Conservation (phyloP, 2,797 vertebrate species). For the Pseudomugil gertrudae region DNA sequence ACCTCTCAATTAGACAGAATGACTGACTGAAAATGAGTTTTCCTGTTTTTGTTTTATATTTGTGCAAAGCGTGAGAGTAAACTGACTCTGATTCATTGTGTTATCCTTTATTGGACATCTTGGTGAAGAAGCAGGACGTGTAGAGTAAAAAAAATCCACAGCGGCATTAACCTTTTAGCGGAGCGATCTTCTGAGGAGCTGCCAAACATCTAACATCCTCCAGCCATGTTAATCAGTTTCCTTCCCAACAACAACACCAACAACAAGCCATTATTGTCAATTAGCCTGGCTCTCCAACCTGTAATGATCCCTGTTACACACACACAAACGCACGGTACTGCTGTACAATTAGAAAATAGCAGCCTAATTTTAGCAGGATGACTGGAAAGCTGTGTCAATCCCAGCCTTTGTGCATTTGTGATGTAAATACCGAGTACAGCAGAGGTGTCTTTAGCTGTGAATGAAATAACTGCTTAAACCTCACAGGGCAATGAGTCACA, state of each 20-base stretch:
- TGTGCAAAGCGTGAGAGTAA: constrained; percentile 8
- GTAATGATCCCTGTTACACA: constrained; percentile 58
- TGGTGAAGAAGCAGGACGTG: background rate
- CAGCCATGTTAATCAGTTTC: constrained; percentile 38
- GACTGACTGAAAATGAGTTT: constrained; percentile 27
- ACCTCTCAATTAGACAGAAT: constrained; percentile 36
- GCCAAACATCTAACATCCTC: constrained; percentile 62
- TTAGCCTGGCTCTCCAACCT: constrained; percentile 64
- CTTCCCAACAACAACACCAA: constrained; percentile 43
- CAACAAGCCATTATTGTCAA: constrained; percentile 70
- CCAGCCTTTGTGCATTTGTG: constrained; percentile 28
- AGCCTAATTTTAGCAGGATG: constrained; percentile 46
- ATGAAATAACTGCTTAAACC: constrained; percentile 12
- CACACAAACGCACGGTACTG: constrained; percentile 20
- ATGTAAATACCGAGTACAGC: constrained; percentile 43
- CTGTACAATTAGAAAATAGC: constrained; percentile 35
- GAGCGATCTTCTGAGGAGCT: constrained; percentile 62
- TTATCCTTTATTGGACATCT: background rate
- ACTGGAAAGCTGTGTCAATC: constrained; percentile 42
- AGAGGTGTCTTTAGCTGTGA: constrained; percentile 19
- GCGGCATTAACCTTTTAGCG: constrained; percentile 50
- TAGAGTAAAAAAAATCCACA: background rate
- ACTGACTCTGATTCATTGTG: constrained; percentile 12
- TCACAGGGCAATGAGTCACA: constrained; percentile 6
- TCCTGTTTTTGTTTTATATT: constrained; percentile 1